Conservation (phyloP, 2,113 vertebrate species). For the Pyrgilauda ruficollis region DNA sequence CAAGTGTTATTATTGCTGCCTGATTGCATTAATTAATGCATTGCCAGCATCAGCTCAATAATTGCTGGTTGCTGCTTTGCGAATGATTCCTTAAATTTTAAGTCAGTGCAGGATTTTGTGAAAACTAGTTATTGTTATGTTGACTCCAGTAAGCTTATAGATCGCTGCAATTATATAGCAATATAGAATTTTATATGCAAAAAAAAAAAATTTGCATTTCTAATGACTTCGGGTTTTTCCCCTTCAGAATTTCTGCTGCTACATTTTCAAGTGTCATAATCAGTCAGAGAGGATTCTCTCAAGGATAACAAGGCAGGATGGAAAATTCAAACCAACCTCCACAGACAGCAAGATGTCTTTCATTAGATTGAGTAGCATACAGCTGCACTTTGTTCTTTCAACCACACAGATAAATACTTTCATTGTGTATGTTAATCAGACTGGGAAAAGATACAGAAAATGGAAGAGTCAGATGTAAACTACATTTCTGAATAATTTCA, state of each 20-base stretch:
- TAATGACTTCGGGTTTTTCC: not conserved
- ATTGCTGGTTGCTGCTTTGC: not conserved
- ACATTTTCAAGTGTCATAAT: not conserved
- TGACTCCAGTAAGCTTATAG: not conserved
- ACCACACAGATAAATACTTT: slow-evolving; percentile 5
- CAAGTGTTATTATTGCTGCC: slow-evolving; percentile 23
- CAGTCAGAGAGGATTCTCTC: not conserved
- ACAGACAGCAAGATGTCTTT: not conserved
- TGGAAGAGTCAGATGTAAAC: not conserved
- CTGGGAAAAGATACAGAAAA: not conserved
- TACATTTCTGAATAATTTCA: not conserved
- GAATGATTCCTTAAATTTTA: not conserved
- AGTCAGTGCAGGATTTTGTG: not conserved
- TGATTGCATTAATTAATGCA: slow-evolving; percentile 43
- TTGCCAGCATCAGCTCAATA: not conserved
- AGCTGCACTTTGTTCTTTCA: not conserved
- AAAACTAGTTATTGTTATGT: slow-evolving; percentile 5
- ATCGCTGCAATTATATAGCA: not conserved
- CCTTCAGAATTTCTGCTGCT: not conserved
- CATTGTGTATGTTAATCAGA: slow-evolving; percentile 12
- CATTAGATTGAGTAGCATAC: not conserved
- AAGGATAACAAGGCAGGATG: not conserved
- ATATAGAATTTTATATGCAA: not conserved
- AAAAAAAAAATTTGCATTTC: not conserved
- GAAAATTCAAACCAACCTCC: not conserved